These are phyloP conservation scores for Galerucella nymphaeae DNA, from an alignment of 2,888 invertebrate species.

Conservation along the genomic window DNA sequence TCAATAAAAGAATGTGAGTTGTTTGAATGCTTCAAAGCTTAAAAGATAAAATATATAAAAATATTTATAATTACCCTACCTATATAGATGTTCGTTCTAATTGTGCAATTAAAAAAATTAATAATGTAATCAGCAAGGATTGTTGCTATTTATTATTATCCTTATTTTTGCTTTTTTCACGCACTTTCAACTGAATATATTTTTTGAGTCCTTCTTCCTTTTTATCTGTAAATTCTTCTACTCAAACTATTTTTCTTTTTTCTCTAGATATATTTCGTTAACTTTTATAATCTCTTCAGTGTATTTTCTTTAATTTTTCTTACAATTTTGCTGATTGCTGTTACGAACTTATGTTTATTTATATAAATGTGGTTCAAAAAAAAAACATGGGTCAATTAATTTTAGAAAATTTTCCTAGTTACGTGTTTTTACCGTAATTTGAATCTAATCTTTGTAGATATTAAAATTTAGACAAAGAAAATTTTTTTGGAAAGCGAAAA, in stretches of 20 bases:
- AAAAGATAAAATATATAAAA: neutral
- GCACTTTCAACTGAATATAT: too few relatives aligned
- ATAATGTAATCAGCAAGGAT: neutral
- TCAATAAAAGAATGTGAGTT: neutral
- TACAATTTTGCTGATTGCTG: slow-evolving; percentile 14
- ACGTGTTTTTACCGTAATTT: slow-evolving; percentile 5
- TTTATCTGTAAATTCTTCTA: too few relatives aligned
- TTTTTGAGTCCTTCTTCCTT: too few relatives aligned
- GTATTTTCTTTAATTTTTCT: neutral
- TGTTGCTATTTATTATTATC: too few relatives aligned
- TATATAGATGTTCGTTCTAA: slow-evolving; percentile 10
- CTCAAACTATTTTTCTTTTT: too few relatives aligned
- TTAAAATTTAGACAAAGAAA: too few relatives aligned
- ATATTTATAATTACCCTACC: neutral
- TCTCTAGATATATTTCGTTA: too few relatives aligned
- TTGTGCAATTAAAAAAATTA: slow-evolving; percentile 11
- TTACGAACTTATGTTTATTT: slow-evolving; percentile 14
- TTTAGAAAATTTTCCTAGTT: slow-evolving; percentile 22
- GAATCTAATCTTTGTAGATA: neutral
- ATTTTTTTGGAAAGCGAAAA: too few relatives aligned
- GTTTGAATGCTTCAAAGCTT: neutral
- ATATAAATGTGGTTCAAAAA: slow-evolving; percentile 21
- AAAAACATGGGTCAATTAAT: slow-evolving; percentile 32
- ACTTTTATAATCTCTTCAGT: too few relatives aligned
- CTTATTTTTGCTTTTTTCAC: too few relatives aligned